Evolutionary conservation across 2,888 invertebrate species (phyloP), one percentile per base, ranked within the genome.

Genomic region (Agrochola litura): DNA sequence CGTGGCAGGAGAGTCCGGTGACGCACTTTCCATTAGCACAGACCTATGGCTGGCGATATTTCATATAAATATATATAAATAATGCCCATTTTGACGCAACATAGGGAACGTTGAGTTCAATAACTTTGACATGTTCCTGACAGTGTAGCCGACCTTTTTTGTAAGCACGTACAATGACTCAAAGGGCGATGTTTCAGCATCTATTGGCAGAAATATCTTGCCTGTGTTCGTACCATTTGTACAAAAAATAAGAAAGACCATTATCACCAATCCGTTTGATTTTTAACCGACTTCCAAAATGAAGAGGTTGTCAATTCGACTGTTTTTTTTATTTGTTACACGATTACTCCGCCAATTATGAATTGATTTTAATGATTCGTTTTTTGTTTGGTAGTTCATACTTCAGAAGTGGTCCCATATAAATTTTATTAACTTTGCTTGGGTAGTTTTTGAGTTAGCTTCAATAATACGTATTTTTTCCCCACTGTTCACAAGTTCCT

Each of bases 61-160:
- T 82, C 88, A 77, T 88, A 85, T 90, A 89, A 90, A 89, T 91
- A 89, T 88, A 77, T 88, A 85, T 90, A 89, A 90, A 89, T 91
- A 89, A 89, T 86, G 82, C 76, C 69, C 74, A 83, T 73, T 84
- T 84, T 83, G 73, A 80, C 73, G 77, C 65, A 75, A 71, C 74
- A 70, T 64, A 61, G 74, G 49, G 9, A 66, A 67, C 56, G 70
- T 58, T 19, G 68, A 70, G 60, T 37, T 68, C 75, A 78, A 80
- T 80, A 77, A 79, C 46, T 77, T 84, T 81, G 86, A 81, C 77
- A 69, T 65, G 67, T 43, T 69, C 56, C 74, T 85, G 81, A 77
- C 78, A 79, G 71, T 56, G 16, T 54, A 66, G 56, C 76, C 77
- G 76, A 83, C 83, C 87, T 77, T 86, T 79, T 86, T 86, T 82